Evolutionary conservation across 2,113 vertebrate species (phyloP).

Genomic region (Saccopteryx bilineata): DNA sequence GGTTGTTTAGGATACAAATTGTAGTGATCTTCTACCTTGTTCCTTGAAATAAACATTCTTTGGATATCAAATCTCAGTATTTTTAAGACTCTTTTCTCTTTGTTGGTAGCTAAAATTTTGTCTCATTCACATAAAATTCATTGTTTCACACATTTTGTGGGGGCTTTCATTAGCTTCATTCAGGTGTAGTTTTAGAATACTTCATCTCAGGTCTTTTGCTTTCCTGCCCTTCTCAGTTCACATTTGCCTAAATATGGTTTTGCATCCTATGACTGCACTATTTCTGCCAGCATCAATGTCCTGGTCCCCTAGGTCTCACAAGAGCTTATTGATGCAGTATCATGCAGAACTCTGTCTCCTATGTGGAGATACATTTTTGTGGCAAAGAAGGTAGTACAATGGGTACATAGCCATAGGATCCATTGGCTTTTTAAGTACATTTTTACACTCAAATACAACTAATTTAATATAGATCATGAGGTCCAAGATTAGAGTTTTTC

Average conservation of each 20-base stretch:
- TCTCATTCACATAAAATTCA: not conserved
- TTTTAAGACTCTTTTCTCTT: not conserved
- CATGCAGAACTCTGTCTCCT: not conserved
- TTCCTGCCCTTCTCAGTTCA: not conserved
- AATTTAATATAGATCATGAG: not conserved
- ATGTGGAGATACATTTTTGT: not conserved
- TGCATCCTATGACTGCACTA: not conserved
- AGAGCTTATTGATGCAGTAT: not conserved
- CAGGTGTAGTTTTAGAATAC: not conserved
- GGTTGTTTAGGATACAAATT: not conserved
- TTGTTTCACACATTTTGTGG: not conserved
- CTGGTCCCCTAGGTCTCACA: not conserved
- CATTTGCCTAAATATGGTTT: not conserved
- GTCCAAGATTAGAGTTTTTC: not conserved
- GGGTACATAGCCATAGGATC: not conserved
- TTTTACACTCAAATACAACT: not conserved
- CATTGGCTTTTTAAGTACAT: not conserved
- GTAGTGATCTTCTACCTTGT: not conserved
- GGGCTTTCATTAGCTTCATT: not conserved
- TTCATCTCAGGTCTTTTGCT: not conserved
- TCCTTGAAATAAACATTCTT: not conserved
- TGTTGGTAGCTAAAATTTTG: not conserved
- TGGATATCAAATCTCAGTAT: not conserved
- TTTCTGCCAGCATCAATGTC: not conserved
- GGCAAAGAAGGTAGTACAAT: not conserved